Percentiles rank a stretch among this genome's conserved stretches.
phyloP scores from a whole-genome alignment of 2,113 vertebrate genomes.

The Chaetodon trifascialis region DNA sequence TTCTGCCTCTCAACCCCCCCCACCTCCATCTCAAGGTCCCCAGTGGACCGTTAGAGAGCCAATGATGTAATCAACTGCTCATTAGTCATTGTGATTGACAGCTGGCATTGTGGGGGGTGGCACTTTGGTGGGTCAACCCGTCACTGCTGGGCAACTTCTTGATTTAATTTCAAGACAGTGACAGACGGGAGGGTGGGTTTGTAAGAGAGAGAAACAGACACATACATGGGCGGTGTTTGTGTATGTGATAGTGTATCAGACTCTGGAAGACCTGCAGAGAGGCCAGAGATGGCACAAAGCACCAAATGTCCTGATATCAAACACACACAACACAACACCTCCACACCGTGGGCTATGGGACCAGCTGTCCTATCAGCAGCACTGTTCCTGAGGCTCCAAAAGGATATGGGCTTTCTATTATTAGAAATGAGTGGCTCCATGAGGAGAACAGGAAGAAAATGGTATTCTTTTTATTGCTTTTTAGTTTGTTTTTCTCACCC shows the following conservation, averaged over 20 bases:
- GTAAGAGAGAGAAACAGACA: slow-evolving; percentile 28
- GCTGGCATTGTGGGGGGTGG: slow-evolving; percentile 49
- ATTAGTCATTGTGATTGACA: slow-evolving; percentile 79
- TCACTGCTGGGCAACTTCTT: slow-evolving; percentile 46
- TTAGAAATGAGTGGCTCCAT: background rate
- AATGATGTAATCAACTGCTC: slow-evolving; percentile 71
- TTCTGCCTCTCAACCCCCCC: background rate
- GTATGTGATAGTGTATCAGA: slow-evolving; percentile 13
- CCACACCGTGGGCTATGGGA: too few relatives aligned
- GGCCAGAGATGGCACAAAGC: background rate
- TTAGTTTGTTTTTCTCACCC: background rate
- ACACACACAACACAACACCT: background rate
- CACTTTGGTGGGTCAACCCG: slow-evolving; percentile 21
- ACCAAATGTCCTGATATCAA: background rate
- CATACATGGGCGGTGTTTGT: background rate
- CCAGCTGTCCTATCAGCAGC: slow-evolving; percentile 1
- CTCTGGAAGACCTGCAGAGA: slow-evolving; percentile 3
- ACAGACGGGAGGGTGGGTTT: slow-evolving; percentile 1
- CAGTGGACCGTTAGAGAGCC: slow-evolving; percentile 61
- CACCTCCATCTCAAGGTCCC: slow-evolving; percentile 6
- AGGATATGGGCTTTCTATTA: background rate
- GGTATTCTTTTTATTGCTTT: background rate
- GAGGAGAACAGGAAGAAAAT: background rate
- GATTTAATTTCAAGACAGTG: slow-evolving; percentile 59
- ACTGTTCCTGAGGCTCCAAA: background rate